Percentiles rank a stretch among this genome's conserved stretches.
Evolutionary conservation across 2,888 invertebrate species (phyloP).

Genomic region (Ennomos fuscantarius): DNA sequence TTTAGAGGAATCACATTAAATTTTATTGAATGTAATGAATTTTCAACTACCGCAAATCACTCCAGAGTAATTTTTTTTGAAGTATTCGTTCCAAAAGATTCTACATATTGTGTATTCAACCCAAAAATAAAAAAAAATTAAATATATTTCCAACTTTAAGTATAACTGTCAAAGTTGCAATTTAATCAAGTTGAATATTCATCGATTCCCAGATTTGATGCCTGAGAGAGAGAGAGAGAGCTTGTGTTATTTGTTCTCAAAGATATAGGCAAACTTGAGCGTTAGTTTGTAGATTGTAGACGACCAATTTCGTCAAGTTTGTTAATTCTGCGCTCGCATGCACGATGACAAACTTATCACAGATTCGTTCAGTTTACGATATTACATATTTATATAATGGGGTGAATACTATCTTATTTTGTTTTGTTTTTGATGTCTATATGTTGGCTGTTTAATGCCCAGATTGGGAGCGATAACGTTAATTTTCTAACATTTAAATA

Average conservation of each 20-base stretch:
- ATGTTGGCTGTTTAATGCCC: slow-evolving; percentile 40
- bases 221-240: slow-evolving; percentile 37
- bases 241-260: slow-evolving; percentile 45
- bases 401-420: neutral
- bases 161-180: slow-evolving; percentile 29
- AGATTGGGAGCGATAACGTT: slow-evolving; percentile 55
- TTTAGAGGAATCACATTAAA: slow-evolving; percentile 1
- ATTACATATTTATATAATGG: slow-evolving; percentile 1
- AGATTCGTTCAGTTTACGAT: neutral
- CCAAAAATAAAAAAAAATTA: neutral
- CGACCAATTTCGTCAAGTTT: slow-evolving; percentile 51
- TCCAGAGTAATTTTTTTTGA: too few species aligned
- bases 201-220: slow-evolving; percentile 50
- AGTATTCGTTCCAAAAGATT: too few species aligned
- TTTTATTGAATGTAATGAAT: too few species aligned
- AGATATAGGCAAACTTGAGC: slow-evolving; percentile 49
- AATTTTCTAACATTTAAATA: slow-evolving; percentile 56
- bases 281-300: slow-evolving; percentile 43
- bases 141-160: slow-evolving; percentile 13
- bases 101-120: too few species aligned
- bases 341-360: slow-evolving; percentile 40
- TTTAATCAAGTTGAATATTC: slow-evolving; percentile 55
- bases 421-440: too few species aligned
- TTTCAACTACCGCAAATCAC: too few species aligned
- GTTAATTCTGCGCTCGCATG: slow-evolving; percentile 46